A percentile compares a stretch with the other conserved stretches of the same genome.
Conservation (phyloP, 2,888 invertebrate species). For the Idaea biselata region DNA sequence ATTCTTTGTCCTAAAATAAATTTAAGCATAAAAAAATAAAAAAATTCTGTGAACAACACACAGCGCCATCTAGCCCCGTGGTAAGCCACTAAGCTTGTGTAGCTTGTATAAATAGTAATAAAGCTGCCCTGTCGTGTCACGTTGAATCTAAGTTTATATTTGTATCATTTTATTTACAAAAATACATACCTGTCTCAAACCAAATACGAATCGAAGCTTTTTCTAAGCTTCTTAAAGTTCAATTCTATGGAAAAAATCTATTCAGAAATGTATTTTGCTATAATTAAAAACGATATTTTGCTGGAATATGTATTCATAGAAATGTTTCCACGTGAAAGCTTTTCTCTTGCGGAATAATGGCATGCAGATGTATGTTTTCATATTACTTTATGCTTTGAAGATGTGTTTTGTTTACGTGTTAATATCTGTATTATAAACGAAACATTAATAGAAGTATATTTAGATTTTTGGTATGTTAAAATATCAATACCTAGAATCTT, state of each 20-base stretch:
- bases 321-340: conserved; percentile 1
- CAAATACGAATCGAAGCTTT: neutral
- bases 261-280: neutral
- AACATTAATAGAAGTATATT: neutral
- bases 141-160: no score
- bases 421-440: neutral
- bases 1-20: no score
- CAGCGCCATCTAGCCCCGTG: no score
- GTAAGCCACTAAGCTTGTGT: no score
- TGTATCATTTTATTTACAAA: no score
- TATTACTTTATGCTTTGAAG: neutral
- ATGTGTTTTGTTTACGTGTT: neutral
- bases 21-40: no score
- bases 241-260: neutral
- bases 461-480: no score
- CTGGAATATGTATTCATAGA: neutral
- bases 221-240: neutral
- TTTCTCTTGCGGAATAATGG: neutral
- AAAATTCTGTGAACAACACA: no score
- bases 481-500: no score
- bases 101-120: no score
- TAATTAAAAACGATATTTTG: neutral
- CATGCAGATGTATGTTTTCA: neutral
- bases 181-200: no score
- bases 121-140: no score